phyloP scores from a whole-genome alignment of 2,888 invertebrate genomes.

The Pseudococcus viburni region DNA sequence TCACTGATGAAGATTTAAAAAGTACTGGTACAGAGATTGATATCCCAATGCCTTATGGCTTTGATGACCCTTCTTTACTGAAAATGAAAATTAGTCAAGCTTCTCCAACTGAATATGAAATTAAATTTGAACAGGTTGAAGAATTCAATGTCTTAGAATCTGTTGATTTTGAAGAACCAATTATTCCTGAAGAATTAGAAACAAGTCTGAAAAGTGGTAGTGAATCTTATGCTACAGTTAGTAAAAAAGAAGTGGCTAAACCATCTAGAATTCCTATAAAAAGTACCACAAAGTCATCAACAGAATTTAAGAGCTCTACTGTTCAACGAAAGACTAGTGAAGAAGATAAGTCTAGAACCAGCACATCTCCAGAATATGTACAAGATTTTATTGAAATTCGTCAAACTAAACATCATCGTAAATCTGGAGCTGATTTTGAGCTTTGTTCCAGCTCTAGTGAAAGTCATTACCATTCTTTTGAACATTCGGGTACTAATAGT shows the following conservation, averaged over 20 bases:
- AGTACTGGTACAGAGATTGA: slow-evolving; percentile 81
- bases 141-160: slow-evolving; percentile 58
- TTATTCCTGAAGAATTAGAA: slow-evolving; percentile 40
- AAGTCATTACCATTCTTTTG: slow-evolving; percentile 90
- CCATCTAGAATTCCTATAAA: slow-evolving; percentile 43
- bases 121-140: slow-evolving; percentile 59
- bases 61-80: neutral
- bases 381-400: slow-evolving; percentile 41
- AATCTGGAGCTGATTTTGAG: slow-evolving; percentile 52
- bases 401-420: neutral
- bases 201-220: neutral
- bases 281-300: neutral
- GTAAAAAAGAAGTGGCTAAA: neutral
- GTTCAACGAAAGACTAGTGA: slow-evolving; percentile 52
- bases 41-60: slow-evolving; percentile 19
- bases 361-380: slow-evolving; percentile 40
- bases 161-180: slow-evolving; percentile 59
- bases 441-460: slow-evolving; percentile 85
- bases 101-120: slow-evolving; percentile 61
- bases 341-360: slow-evolving; percentile 26
- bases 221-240: neutral
- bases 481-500: slow-evolving; percentile 77
- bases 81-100: slow-evolving; percentile 63
- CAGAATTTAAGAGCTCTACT: neutral
- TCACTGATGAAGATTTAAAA: slow-evolving; percentile 79